These are phyloP conservation scores for Littorina saxatilis DNA, from an alignment of 1,140 invertebrate genomes.

Conservation along the genomic window DNA sequence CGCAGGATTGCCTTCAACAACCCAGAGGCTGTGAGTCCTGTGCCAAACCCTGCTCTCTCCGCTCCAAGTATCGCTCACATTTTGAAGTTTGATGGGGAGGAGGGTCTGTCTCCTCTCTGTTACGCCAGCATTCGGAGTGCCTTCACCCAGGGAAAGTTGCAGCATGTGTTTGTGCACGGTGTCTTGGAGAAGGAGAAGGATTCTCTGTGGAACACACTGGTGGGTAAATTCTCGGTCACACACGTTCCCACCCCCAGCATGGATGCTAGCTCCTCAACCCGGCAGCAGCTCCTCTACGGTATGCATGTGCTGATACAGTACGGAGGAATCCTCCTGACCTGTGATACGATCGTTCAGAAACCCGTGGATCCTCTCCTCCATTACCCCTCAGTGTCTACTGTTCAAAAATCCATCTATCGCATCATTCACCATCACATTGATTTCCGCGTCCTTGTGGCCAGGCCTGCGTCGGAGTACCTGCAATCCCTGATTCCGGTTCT, in stretches of 20 bases:
- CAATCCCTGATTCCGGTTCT: slow-evolving; percentile 22
- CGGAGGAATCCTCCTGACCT: slow-evolving; percentile 37
- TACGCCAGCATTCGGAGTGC: slow-evolving; percentile 36
- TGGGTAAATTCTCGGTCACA: background rate
- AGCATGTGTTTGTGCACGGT: slow-evolving; percentile 39
- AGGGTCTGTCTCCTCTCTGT: background rate
- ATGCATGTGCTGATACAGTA: slow-evolving; percentile 34
- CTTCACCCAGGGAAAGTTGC: slow-evolving; percentile 24
- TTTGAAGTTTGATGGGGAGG: slow-evolving; percentile 6
- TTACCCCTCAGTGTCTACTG: slow-evolving; percentile 22
- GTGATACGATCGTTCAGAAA: slow-evolving; percentile 30
- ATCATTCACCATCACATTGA: slow-evolving; percentile 33
- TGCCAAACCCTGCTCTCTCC: background rate
- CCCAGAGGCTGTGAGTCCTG: slow-evolving; percentile 7
- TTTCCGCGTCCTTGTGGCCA: slow-evolving; percentile 28
- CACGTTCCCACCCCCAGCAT: slow-evolving; percentile 17
- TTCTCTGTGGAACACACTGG: background rate
- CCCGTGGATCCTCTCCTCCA: background rate
- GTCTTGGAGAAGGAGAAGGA: background rate
- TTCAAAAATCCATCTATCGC: slow-evolving; percentile 15
- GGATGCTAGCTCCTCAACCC: background rate
- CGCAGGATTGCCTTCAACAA: slow-evolving; percentile 29
- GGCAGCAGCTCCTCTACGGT: slow-evolving; percentile 27
- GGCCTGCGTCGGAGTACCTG: slow-evolving; percentile 12
- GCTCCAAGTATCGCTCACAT: slow-evolving; percentile 28